Base-by-base conservation (phyloP, 2,113 vertebrate species). In the Cynocephalus volans region DNA sequence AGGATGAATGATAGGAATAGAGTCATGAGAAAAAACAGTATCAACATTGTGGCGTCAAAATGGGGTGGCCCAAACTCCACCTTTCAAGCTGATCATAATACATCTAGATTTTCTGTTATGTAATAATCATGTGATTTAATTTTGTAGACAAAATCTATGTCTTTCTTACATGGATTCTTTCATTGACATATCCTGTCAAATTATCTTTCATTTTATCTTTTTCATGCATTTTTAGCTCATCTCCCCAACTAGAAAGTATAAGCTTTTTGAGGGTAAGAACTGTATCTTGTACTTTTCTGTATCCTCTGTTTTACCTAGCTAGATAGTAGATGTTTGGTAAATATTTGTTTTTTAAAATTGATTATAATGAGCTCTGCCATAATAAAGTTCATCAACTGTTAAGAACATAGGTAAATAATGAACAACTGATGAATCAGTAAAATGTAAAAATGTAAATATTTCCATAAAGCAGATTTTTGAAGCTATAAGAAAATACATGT, bases 371-470 rank as follows among this genome's bases (percentile, higher is more conserved):
- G 15, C 28, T 93, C 21, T 67, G 11, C 23, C 54, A 73, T 77
- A 28, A 65, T 62, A 31, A 94, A 69, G n/a, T 77, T n/a, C 69
- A 67, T 67, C 33, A 45, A 41, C 58, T 58, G 1, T 77, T 77
- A 62, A 70, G 33, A 93, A 67, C 85, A 73, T n/a, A 90, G 60
- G 28, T 60, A 93, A 8, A 31, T 67, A 67, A 91, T 41, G 36
- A 95, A 87, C 31, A 76, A 72, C 48, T 79, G 80, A 92, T n/a
- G 36, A 67, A 72, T 82, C 41, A 80, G 24, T 75, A 79, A 91
- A 89, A 72, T 23, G 4, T 67, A 52, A 81, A 91, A 56, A n/a
- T 60, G 23, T 60, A 94, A 88, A 41, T 93, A 77, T 82, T 73
- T 50, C 82, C 50, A 65, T 50, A 31, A n/a, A 76, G 73, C 24